These are phyloP conservation scores for Hyphantria cunea DNA, from an alignment of 1,140 invertebrate species.

Conservation along the genomic window DNA sequence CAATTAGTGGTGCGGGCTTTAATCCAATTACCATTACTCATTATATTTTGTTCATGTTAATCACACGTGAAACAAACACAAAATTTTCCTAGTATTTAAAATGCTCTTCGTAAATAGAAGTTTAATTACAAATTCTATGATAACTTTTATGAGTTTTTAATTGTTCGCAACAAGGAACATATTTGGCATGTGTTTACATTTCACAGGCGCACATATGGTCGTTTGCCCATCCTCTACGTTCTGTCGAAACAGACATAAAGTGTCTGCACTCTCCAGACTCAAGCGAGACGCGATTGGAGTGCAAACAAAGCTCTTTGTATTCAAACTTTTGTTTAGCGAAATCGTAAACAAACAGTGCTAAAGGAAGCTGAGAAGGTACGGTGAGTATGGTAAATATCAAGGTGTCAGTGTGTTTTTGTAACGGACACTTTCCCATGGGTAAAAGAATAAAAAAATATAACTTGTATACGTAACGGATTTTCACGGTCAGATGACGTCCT, in stretches of 20 bases:
- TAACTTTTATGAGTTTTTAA: slow-evolving; percentile 16
- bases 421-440: slow-evolving; percentile 20
- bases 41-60: slow-evolving; percentile 32
- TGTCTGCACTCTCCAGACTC: slow-evolving; percentile 12
- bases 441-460: slow-evolving; percentile 17
- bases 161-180: slow-evolving; percentile 8
- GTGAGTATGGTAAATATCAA: slow-evolving; percentile 23
- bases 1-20: slow-evolving; percentile 44
- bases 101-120: too few relatives aligned
- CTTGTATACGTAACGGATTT: slow-evolving; percentile 61
- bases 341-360: slow-evolving; percentile 10
- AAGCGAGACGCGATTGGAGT: slow-evolving; percentile 6
- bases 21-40: slow-evolving; percentile 36
- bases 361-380: slow-evolving; percentile 7
- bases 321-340: slow-evolving; percentile 4
- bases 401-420: slow-evolving; percentile 21
- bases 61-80: slow-evolving; percentile 3
- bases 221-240: slow-evolving; percentile 4
- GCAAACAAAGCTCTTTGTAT: slow-evolving; percentile 13
- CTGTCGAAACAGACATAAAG: slow-evolving; percentile 15
- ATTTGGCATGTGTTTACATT: slow-evolving; percentile 47
- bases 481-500: slow-evolving; percentile 58
- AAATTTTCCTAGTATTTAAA: neutral
- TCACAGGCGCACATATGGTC: slow-evolving; percentile 34
- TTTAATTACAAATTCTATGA: neutral